phyloP scores from a whole-genome alignment of 2,797 vertebrate genomes.

The Mastacembelus armatus region DNA sequence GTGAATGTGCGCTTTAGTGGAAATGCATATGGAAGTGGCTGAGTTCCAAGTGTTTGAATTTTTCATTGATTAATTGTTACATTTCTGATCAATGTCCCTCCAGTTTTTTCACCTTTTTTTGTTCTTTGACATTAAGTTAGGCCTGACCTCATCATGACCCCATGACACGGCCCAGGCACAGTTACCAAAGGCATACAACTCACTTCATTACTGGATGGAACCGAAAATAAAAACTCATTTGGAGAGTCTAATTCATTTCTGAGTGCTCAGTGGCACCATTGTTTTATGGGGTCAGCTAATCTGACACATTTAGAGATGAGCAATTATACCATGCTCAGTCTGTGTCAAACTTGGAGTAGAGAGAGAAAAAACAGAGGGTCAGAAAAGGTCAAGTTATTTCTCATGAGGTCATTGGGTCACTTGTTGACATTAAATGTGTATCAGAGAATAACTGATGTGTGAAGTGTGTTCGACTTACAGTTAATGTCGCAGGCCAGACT shows the following conservation, averaged over 20 bases:
- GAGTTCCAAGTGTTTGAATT: too few species aligned
- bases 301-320: slow-evolving; percentile 70
- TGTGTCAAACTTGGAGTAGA: slow-evolving; percentile 52
- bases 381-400: slow-evolving; percentile 64
- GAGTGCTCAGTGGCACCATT: slow-evolving; percentile 57
- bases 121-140: slow-evolving; percentile 43
- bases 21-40: too few species aligned
- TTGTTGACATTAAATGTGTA: slow-evolving; percentile 65
- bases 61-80: too few species aligned
- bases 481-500: slow-evolving; percentile 11
- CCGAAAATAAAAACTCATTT: slow-evolving; percentile 77
- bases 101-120: slow-evolving; percentile 32
- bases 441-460: slow-evolving; percentile 37
- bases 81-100: not conserved
- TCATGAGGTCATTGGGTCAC: slow-evolving; percentile 48
- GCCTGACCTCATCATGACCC: slow-evolving; percentile 51
- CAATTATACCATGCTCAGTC: slow-evolving; percentile 66
- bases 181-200: slow-evolving; percentile 28
- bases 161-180: slow-evolving; percentile 28
- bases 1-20: too few species aligned
- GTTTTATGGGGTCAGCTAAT: slow-evolving; percentile 79
- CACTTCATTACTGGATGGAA: slow-evolving; percentile 59
- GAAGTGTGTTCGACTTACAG: slow-evolving; percentile 20
- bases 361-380: slow-evolving; percentile 40
- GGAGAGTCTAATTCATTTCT: slow-evolving; percentile 57